phyloP scores from a whole-genome alignment of 2,113 vertebrate genomes.

The Onychorhynchus coronatus region DNA sequence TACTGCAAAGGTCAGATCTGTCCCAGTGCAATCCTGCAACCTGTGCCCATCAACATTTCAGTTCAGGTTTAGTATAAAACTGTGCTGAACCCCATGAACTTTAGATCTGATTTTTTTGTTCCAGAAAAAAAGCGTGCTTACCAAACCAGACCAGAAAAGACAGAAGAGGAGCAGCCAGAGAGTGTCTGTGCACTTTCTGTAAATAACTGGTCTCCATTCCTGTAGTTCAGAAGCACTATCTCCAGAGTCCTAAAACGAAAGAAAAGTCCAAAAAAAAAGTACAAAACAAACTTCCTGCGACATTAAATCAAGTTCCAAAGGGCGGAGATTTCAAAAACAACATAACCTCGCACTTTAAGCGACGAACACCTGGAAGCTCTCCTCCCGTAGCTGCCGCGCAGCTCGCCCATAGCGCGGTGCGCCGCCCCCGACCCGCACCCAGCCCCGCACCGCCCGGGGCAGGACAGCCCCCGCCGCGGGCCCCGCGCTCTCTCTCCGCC shows the following conservation, averaged over 20 bases:
- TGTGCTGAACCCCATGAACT: neutral
- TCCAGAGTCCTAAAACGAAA: conserved; percentile 48
- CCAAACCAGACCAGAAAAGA: conserved; percentile 78
- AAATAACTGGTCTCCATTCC: conserved; percentile 72
- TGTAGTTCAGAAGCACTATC: neutral
- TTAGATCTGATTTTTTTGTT: neutral
- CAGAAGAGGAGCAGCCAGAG: conserved; percentile 76
- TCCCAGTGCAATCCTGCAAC: too few species aligned
- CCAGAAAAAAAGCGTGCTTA: conserved; percentile 40
- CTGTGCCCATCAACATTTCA: neutral
- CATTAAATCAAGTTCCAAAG: neutral
- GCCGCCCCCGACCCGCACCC: neutral
- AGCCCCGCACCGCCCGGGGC: neutral
- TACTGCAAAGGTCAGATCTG: neutral
- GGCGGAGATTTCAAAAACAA: neutral
- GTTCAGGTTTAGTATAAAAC: neutral
- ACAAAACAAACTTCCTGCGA: neutral
- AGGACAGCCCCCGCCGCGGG: neutral
- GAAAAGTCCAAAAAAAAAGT: neutral
- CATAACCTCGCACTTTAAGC: accelerated
- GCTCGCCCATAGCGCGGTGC: accelerated
- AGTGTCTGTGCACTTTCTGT: conserved; percentile 73
- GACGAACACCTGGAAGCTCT: accelerated
- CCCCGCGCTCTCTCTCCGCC: too few species aligned
- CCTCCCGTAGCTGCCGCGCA: neutral